A percentile compares a stretch with the other conserved stretches of the same genome.
Conservation (phyloP, 2,113 vertebrate genomes). For the Vidua macroura region DNA sequence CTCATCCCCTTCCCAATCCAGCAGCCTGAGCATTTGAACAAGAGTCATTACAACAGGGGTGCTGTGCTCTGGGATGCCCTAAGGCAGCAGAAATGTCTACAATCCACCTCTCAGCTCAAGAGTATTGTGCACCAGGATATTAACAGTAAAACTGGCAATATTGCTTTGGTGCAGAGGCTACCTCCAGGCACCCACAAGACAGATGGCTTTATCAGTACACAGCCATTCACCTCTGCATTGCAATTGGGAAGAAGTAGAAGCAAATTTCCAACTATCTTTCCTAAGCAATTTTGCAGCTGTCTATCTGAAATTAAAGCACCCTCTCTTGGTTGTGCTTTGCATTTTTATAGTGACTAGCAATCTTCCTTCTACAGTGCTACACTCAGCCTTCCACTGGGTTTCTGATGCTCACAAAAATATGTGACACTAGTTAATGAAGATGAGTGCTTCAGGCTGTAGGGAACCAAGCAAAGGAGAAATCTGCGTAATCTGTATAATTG, state of each 20-base stretch:
- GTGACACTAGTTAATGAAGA: not conserved
- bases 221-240: constrained; percentile 44
- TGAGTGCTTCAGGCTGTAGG: not conserved
- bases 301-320: constrained; percentile 27
- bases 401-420: not conserved
- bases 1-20: not conserved
- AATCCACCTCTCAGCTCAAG: not conserved
- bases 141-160: constrained; percentile 17
- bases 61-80: not conserved
- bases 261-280: constrained; percentile 23
- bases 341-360: not conserved
- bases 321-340: constrained; percentile 31
- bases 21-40: not conserved
- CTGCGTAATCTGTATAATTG: not conserved
- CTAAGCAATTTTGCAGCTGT: constrained; percentile 43
- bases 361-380: not conserved
- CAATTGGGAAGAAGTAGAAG: constrained; percentile 12
- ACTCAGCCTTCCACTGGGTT: not conserved
- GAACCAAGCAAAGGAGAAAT: not conserved
- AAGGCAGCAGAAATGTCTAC: not conserved
- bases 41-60: not conserved
- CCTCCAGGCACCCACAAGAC: constrained; percentile 36
- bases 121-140: constrained; percentile 24
- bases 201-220: constrained; percentile 49
- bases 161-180: constrained; percentile 30